phyloP scores from a whole-genome alignment of 2,797 vertebrate genomes.

The Enteromius trimaculatus region DNA sequence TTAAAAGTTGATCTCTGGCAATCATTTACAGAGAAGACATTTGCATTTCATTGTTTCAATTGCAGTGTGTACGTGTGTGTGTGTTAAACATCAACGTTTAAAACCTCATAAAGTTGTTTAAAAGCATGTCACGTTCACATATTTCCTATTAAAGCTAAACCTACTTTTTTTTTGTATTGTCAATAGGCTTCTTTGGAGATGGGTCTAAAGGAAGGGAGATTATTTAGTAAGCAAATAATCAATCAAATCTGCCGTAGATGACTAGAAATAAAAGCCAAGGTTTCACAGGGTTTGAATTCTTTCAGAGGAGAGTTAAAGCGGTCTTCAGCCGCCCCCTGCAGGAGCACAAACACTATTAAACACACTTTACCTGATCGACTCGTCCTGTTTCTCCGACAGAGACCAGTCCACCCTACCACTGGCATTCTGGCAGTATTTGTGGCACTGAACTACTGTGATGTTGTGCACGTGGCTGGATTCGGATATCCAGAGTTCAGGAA shows the following conservation, averaged over 20 bases:
- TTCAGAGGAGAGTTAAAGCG: neutral
- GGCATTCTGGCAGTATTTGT: slow-evolving; percentile 90
- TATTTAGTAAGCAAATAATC: neutral
- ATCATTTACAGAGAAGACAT: slow-evolving; percentile 1
- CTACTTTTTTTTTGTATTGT: too few relatives aligned
- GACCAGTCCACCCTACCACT: slow-evolving; percentile 82
- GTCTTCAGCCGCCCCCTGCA: slow-evolving; percentile 33
- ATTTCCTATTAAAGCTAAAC: neutral
- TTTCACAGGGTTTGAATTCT: neutral
- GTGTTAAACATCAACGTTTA: neutral
- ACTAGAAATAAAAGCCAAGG: neutral
- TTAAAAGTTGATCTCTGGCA: neutral
- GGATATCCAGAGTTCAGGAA: slow-evolving; percentile 84
- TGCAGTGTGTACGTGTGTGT: neutral
- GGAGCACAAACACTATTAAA: slow-evolving; percentile 12
- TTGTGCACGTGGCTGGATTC: slow-evolving; percentile 91
- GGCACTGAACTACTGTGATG: slow-evolving; percentile 92
- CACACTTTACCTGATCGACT: neutral
- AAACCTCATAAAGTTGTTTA: neutral
- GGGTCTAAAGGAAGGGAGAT: neutral
- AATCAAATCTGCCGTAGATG: too few relatives aligned
- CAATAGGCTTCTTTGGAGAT: neutral
- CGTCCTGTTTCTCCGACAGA: slow-evolving; percentile 68
- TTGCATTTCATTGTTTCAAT: neutral
- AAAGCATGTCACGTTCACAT: neutral